A percentile compares a stretch with the other conserved stretches of the same genome.
These are phyloP conservation scores for Eptesicus fuscus DNA, from an alignment of 2,113 vertebrate species.

Conservation along the genomic window DNA sequence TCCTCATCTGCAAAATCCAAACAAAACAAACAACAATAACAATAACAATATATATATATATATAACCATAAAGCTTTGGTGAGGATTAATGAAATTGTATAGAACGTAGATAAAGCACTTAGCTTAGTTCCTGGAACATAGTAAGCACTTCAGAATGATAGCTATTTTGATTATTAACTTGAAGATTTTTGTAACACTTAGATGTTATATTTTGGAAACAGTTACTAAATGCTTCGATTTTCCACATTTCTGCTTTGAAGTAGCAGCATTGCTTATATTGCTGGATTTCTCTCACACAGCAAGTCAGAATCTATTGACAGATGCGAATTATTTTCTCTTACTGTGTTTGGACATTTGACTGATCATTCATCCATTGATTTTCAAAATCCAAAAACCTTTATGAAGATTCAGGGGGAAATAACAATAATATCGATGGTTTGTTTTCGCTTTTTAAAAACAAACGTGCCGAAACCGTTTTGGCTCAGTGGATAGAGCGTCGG, in stretches of 20 bases:
- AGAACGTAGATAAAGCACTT: background rate
- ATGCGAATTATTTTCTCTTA: background rate
- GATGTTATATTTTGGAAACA: background rate
- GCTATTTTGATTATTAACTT: background rate
- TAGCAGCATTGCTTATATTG: background rate
- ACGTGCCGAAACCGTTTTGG: too few species aligned
- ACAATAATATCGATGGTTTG: background rate
- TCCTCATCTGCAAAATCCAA: background rate
- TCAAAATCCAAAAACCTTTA: background rate
- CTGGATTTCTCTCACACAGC: background rate
- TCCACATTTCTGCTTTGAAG: background rate
- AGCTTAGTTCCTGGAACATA: background rate
- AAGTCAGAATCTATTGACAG: background rate
- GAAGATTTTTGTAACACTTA: background rate
- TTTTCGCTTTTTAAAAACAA: background rate
- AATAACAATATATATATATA: background rate
- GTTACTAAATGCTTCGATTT: background rate
- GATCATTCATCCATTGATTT: background rate
- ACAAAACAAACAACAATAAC: background rate
- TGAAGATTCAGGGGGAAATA: background rate
- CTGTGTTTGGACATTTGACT: background rate
- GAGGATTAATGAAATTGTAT: background rate
- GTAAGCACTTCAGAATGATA: background rate
- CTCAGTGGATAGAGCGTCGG: too few species aligned
- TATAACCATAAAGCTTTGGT: background rate